These are phyloP conservation scores for Lates japonicus DNA, from an alignment of 2,797 vertebrate species.

Conservation along the genomic window DNA sequence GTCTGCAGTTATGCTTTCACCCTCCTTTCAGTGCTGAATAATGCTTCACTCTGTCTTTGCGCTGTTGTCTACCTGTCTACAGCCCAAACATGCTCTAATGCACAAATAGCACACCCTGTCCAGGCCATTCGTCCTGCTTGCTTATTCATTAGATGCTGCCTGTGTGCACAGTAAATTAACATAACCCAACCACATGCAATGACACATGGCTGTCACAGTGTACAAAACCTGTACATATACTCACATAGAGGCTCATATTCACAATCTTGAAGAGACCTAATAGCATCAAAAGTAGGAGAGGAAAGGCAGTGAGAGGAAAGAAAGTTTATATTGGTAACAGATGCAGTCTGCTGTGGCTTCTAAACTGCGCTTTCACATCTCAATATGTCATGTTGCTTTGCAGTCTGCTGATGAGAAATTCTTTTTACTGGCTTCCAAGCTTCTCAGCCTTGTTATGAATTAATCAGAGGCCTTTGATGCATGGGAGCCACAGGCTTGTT, in stretches of 20 bases:
- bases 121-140: slow-evolving; percentile 1
- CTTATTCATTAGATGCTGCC: neutral
- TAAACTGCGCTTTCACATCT: slow-evolving; percentile 13
- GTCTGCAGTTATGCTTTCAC: slow-evolving; percentile 35
- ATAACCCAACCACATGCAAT: neutral
- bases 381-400: slow-evolving; percentile 15
- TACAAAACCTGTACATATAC: neutral
- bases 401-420: slow-evolving; percentile 27
- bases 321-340: slow-evolving; percentile 7
- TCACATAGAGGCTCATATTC: neutral
- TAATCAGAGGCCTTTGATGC: slow-evolving; percentile 57
- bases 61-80: slow-evolving; percentile 1
- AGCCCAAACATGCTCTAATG: slow-evolving; percentile 23
- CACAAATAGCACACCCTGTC: slow-evolving; percentile 14
- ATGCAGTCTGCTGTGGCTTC: slow-evolving; percentile 7
- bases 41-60: slow-evolving; percentile 12
- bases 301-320: neutral
- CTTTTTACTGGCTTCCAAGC: slow-evolving; percentile 50
- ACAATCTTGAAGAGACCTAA: neutral
- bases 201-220: slow-evolving; percentile 1
- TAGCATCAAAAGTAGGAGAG: neutral
- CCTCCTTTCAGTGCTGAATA: neutral
- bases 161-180: neutral
- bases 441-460: slow-evolving; percentile 53
- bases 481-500: slow-evolving; percentile 48